Evolutionary conservation across 2,113 vertebrate genomes (phyloP), one percentile per base, ranked within the genome.

Genomic region (Miniopterus natalensis): DNA sequence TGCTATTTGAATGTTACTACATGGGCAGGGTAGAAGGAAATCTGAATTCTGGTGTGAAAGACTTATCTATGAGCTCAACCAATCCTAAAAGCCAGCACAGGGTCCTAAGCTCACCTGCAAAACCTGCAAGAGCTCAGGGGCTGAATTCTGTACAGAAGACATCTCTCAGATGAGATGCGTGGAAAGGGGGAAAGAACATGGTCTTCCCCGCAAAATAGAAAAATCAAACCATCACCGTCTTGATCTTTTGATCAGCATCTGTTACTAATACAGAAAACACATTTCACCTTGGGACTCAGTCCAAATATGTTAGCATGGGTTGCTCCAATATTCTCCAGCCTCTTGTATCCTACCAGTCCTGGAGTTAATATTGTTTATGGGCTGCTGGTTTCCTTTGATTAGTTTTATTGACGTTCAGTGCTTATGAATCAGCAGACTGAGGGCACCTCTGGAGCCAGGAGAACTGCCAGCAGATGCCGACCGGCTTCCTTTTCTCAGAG

Each of bases 351-450:
- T 95, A 97, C 93, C 84, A 97, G 79, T 83, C 92, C 97, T 86
- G 73, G 68, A 81, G 88, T 88, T 92, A 66, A 95, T 77, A 92
- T 70, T 97, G 95, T 98, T 98, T 97, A 97, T 95, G 95, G 97
- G 94, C 97, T 95, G 96, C 77, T 97, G 66, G 95, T 97, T 95
- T 96, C 93, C 96, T 98, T 96, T 98, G 94, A 97, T 97, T 98
- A 95, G 97, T 98, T 97, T 84, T 97, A 97, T 96, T 97, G 98
- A 98, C 96, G 47, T 96, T 93, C 85, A 49, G 90, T 61, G 79
- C 92, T 90, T 90, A 85, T 71, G 92, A 96, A 96, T 92, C 96
- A 96, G 96, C 87, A 96, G 61, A 55, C 90, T 78, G 78, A 92
- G 13, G 61, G 95, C 94, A 81, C 4, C 92, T 93, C 95, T 92